Conservation (phyloP, 1,140 invertebrate species). For the Eumaeus atala region DNA sequence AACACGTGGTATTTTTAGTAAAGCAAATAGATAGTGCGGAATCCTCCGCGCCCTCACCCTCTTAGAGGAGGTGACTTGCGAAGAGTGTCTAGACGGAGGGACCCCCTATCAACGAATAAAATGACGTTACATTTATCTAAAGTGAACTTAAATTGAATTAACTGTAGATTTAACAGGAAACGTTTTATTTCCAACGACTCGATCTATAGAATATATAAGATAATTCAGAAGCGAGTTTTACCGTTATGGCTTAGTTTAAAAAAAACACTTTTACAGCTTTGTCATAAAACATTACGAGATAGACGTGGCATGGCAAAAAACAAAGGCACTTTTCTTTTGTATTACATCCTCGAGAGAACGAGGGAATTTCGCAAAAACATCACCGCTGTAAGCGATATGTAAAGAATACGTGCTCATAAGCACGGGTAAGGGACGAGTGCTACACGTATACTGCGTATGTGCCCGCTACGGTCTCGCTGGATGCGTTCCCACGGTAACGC, state of each 20-base stretch:
- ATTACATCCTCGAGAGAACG: constrained; percentile 9
- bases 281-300: constrained; percentile 12
- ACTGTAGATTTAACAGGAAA: constrained; percentile 12
- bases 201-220: too few species aligned
- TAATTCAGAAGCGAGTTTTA: not conserved
- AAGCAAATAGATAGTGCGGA: constrained; percentile 61
- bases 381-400: constrained; percentile 23
- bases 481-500: constrained; percentile 62
- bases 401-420: constrained; percentile 21
- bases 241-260: not conserved
- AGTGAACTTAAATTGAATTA: constrained; percentile 37
- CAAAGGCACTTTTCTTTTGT: constrained; percentile 12
- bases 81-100: constrained; percentile 66
- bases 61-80: constrained; percentile 51
- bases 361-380: constrained; percentile 20
- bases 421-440: constrained; percentile 8
- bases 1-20: constrained; percentile 52
- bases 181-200: constrained; percentile 14
- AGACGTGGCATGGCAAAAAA: constrained; percentile 1
- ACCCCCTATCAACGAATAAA: constrained; percentile 44
- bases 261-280: not conserved
- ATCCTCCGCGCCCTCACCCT: constrained; percentile 59
- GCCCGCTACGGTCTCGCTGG: constrained; percentile 20
- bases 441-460: constrained; percentile 14
- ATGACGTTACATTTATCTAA: constrained; percentile 42